These are phyloP conservation scores for Toxotes chatareus DNA, from an alignment of 2,113 vertebrate genomes.

Conservation along the genomic window DNA sequence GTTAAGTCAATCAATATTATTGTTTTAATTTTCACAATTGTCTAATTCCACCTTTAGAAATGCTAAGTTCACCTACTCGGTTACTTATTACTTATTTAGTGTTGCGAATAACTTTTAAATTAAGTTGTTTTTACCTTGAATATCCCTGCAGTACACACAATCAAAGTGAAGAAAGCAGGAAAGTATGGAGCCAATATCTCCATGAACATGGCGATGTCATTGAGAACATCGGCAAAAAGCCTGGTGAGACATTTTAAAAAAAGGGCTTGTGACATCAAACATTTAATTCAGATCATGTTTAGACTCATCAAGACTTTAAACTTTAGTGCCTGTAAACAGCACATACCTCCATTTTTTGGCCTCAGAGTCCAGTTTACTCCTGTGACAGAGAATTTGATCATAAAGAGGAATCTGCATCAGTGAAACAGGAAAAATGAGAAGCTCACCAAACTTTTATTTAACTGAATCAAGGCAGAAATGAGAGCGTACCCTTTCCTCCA, in stretches of 20 bases:
- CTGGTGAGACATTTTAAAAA: conserved; percentile 66
- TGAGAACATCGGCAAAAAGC: conserved; percentile 91
- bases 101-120: background rate
- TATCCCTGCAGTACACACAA: conserved; percentile 87
- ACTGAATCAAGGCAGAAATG: background rate
- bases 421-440: background rate
- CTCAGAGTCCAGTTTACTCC: conserved; percentile 92
- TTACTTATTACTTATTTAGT: background rate
- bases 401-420: background rate
- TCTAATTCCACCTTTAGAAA: no score
- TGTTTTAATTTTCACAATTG: background rate
- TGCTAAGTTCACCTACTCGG: background rate
- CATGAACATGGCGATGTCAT: conserved; percentile 91
- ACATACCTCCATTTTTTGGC: conserved; percentile 92
- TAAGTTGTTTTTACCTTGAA: conserved; percentile 87
- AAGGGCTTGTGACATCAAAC: background rate
- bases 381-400: conserved; percentile 55
- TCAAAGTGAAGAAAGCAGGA: conserved; percentile 86
- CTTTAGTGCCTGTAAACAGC: background rate
- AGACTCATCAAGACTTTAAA: accelerated
- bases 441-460: background rate
- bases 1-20: background rate
- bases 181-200: conserved; percentile 89
- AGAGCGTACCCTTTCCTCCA: conserved; percentile 90
- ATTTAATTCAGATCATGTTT: background rate